Evolutionary conservation across 2,888 invertebrate genomes (phyloP), one percentile per base, ranked within the genome.

Genomic region (Slavum lentiscoides): DNA sequence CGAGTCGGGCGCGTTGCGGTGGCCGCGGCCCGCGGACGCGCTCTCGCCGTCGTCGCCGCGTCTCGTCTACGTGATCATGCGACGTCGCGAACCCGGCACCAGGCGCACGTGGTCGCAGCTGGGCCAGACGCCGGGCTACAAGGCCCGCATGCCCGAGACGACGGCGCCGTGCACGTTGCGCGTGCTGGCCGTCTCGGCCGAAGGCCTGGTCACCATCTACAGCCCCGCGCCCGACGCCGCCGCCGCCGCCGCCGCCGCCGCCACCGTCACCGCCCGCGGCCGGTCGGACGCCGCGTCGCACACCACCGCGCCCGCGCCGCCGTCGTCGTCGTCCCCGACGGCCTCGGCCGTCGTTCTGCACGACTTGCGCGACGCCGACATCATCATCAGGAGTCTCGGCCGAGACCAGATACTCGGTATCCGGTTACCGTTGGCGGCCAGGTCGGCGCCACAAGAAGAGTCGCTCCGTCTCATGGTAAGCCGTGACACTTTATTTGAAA

Each of bases 31-130:
- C 0, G 49, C 49, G 49, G 49, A 13, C 49, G 49, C 13, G 15
- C 49, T 9, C 4, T 83, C 83, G 6, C 84, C 84, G 30, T 39
- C 39, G 23, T 23, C 75, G 4, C 67, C 43, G 37, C 83, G 19
- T 90, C 91, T 91, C 67, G 91, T 92, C 67, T 92, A 92, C 87
- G 91, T 92, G 55, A 91, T 92, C 82, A 91, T 92, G 91, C 88
- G 91, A 55, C 90, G 91, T 61, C 90, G 91, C 62, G 84, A 85
- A 21, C 84, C 84, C 9, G 85, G 85, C 49, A 83, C 84, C 49
- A 74, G 83, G 30, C 80, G 84, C 81, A 84, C 85, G 80, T 86
- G 86, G 86, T 84, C 85, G 68, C 86, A 86, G 84, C 84, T 86
- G 81, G 82, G 85, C 15, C 91, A 91, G 87, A 91, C 91, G 0